Evolutionary conservation across 2,888 invertebrate species (phyloP).

Genomic region (Diplazon laetatorius): DNA sequence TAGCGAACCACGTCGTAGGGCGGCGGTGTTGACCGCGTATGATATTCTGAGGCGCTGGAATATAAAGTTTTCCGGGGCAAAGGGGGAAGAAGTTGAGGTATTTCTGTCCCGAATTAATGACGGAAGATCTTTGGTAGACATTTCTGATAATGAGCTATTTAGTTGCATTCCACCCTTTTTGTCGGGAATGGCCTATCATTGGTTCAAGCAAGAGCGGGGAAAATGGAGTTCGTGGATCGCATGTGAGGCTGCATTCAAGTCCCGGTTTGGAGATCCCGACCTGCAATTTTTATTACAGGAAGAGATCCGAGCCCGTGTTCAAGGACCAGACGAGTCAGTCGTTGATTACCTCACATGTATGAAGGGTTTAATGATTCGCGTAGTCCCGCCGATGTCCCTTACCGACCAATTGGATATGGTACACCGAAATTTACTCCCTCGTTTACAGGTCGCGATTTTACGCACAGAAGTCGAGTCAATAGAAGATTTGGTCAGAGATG

Average conservation of each 20-base stretch:
- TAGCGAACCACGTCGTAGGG: too few species aligned
- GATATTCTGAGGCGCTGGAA: conserved; percentile 1
- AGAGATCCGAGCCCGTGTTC: too few species aligned
- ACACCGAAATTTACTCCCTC: conserved; percentile 6
- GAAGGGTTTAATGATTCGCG: conserved; percentile 15
- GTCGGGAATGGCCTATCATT: too few species aligned
- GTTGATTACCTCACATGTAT: too few species aligned
- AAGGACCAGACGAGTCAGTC: too few species aligned
- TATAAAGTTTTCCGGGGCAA: conserved; percentile 12
- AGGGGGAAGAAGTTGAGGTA: conserved; percentile 2
- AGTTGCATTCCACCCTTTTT: too few species aligned
- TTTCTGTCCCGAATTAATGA: conserved; percentile 13
- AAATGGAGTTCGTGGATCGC: not conserved
- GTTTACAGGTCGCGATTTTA: conserved; percentile 22
- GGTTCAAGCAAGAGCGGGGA: too few species aligned
- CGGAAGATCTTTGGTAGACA: not conserved
- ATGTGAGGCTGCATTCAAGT: not conserved
- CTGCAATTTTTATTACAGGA: not conserved
- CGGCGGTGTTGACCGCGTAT: conserved; percentile 7
- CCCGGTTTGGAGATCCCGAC: not conserved
- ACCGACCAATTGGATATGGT: not conserved
- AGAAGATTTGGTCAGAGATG: not conserved
- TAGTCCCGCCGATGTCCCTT: not conserved
- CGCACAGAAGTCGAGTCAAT: not conserved
- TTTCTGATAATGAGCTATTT: not conserved